These are phyloP conservation scores for Cathartes aura DNA, from an alignment of 2,113 vertebrate genomes.

Conservation along the genomic window DNA sequence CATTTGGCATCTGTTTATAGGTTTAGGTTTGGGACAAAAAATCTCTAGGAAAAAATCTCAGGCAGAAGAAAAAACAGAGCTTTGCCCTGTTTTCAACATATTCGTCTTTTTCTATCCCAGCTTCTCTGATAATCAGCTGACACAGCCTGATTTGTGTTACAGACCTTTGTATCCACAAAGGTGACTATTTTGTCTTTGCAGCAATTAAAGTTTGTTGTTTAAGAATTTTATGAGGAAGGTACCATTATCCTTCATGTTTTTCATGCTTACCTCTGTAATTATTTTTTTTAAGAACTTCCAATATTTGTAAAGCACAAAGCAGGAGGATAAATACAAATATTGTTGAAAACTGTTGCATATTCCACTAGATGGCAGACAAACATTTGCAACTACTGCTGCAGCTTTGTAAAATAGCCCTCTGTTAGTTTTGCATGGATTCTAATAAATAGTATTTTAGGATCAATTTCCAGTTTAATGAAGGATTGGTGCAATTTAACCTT, in stretches of 20 bases:
- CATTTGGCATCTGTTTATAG: not conserved
- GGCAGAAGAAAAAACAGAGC: not conserved
- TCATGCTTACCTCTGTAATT: not conserved
- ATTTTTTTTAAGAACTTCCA: not conserved
- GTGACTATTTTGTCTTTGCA: not conserved
- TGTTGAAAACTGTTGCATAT: not conserved
- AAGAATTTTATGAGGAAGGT: not conserved
- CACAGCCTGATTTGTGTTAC: not conserved
- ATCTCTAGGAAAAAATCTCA: not conserved
- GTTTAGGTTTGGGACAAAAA: not conserved
- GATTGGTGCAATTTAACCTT: constrained; percentile 57
- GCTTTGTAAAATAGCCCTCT: not conserved
- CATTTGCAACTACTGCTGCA: constrained; percentile 51
- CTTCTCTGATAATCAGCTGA: not conserved
- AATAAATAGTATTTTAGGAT: constrained; percentile 48
- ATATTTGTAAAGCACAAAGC: not conserved
- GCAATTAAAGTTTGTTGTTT: not conserved
- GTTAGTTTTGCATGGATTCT: constrained; percentile 33
- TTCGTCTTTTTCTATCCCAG: accelerated
- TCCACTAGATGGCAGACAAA: constrained; percentile 85
- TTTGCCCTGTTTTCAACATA: not conserved
- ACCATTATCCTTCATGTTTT: not conserved
- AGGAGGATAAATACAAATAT: not conserved
- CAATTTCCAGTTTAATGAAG: constrained; percentile 65
- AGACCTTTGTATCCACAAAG: not conserved